Evolutionary conservation across 2,888 invertebrate genomes (phyloP).

Genomic region (Caenorhabditis wallacei): DNA sequence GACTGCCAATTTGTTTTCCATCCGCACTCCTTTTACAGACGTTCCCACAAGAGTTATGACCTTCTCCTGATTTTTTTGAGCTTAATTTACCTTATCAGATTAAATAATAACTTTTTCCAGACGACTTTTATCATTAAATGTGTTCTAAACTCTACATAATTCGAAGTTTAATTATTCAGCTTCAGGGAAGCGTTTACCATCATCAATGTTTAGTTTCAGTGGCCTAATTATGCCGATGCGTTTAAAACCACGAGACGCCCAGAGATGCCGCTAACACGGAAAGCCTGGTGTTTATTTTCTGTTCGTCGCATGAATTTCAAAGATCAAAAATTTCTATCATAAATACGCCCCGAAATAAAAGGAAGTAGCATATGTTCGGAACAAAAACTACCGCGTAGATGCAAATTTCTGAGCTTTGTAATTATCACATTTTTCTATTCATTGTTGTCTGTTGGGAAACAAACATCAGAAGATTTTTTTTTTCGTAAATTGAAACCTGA

Average conservation of each 20-base stretch:
- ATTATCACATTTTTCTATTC: no score
- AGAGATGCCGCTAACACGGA: neutral
- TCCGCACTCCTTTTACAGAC: conserved; percentile 12
- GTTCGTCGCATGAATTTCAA: conserved; percentile 18
- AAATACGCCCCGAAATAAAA: conserved; percentile 3
- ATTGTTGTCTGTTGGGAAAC: no score
- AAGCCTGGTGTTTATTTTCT: conserved; percentile 14
- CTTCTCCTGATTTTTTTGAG: neutral
- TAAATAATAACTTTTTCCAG: no score
- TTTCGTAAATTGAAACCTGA: no score
- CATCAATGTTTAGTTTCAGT: no score
- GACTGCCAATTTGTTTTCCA: conserved; percentile 54
- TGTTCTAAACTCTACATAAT: neutral
- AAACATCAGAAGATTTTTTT: no score
- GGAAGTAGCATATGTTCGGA: neutral
- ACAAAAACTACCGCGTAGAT: no score
- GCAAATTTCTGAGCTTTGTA: no score
- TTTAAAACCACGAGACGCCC: neutral
- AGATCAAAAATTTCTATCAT: conserved; percentile 8
- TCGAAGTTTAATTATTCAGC: no score
- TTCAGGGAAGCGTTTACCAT: no score
- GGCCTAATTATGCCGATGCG: neutral
- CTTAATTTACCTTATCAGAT: no score
- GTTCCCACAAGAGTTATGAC: conserved; percentile 2
- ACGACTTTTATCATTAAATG: conserved; percentile 6